Evolutionary conservation across 1,140 invertebrate species (phyloP).

Genomic region (Atta colombica): DNA sequence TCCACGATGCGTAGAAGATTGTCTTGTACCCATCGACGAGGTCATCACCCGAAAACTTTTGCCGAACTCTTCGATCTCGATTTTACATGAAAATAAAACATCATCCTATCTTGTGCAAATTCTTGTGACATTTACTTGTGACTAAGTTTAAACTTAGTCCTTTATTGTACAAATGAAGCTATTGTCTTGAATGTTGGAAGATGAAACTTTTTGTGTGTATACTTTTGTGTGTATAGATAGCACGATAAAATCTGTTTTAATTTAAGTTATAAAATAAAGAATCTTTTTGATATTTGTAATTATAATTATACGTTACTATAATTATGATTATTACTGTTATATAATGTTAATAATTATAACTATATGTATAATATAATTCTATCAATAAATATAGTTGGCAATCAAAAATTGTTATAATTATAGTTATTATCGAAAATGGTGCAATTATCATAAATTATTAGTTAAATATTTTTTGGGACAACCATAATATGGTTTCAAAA

Average conservation of each 20-base stretch:
- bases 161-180: neutral
- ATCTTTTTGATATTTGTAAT: no score
- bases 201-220: neutral
- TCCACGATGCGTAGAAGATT: conserved; percentile 38
- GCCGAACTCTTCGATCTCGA: neutral
- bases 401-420: no score
- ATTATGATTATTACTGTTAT: no score
- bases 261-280: neutral
- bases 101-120: neutral
- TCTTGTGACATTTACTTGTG: neutral
- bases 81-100: neutral
- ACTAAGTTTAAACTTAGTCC: neutral
- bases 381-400: no score
- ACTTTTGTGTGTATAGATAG: neutral
- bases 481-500: no score
- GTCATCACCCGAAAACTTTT: conserved; percentile 27
- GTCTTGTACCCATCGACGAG: conserved; percentile 26
- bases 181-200: neutral
- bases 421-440: no score
- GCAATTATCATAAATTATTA: no score
- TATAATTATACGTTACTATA: no score
- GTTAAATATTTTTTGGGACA: no score
- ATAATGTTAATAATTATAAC: no score
- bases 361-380: no score
- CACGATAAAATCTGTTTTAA: neutral